These are phyloP conservation scores for Eunapius fragilis DNA, from an alignment of 37 sponge, comb jelly and placozoan species.

Conservation along the genomic window DNA sequence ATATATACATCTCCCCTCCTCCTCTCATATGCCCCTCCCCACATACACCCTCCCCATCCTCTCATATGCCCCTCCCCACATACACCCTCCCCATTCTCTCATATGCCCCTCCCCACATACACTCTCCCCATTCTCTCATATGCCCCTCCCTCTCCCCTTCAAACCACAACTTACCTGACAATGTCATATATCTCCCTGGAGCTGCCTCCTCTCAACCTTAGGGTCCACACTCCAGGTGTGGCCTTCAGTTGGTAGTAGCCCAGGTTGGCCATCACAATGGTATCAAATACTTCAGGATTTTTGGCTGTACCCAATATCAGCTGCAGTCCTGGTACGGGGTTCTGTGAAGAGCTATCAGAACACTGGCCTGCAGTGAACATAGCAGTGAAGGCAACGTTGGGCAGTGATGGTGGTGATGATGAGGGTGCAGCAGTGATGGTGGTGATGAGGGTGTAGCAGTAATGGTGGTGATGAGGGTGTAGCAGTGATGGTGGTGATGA, in stretches of 20 bases:
- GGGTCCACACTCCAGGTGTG: conserved; percentile 83
- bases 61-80: no score
- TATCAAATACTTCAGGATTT: conserved; percentile 75
- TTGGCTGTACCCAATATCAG: conserved; percentile 77
- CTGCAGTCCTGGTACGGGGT: conserved; percentile 89
- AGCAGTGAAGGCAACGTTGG: background rate
- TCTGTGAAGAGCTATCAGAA: conserved; percentile 53
- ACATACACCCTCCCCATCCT: no score
- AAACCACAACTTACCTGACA: conserved; percentile 34
- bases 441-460: conserved; percentile 11
- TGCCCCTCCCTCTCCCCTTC: background rate
- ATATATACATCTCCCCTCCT: no score
- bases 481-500: no score
- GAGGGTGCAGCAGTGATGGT: background rate
- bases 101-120: background rate
- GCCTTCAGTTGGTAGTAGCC: conserved; percentile 98
- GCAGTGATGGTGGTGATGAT: background rate
- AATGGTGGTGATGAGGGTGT: conserved; percentile 7
- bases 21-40: no score
- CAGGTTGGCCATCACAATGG: conserved; percentile 97
- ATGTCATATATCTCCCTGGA: conserved; percentile 82
- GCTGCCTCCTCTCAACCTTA: conserved; percentile 80
- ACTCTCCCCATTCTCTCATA: no score
- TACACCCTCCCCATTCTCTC: no score
- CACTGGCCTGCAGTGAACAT: conserved; percentile 69